phyloP scores from a whole-genome alignment of 2,888 invertebrate genomes.

The Gymnocheta viridis region DNA sequence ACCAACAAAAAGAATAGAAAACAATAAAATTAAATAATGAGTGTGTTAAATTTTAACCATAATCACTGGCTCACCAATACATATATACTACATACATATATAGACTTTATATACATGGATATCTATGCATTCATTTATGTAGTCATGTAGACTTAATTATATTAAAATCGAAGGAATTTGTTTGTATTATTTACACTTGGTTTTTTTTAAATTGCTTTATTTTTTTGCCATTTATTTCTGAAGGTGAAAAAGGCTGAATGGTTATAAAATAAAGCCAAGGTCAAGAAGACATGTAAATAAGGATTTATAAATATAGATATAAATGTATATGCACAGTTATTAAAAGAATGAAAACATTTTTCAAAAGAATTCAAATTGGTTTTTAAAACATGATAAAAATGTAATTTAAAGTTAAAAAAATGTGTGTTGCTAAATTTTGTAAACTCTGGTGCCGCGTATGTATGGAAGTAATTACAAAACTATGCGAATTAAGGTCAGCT shows the following conservation, averaged over 20 bases:
- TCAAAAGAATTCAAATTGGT: too few relatives aligned
- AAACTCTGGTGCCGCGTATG: too few relatives aligned
- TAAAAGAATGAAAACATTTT: conserved; percentile 21
- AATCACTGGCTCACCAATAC: background rate
- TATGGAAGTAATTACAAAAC: too few relatives aligned
- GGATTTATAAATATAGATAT: conserved; percentile 40
- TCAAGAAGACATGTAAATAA: conserved; percentile 63
- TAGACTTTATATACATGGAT: background rate
- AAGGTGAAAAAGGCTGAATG: conserved; percentile 65
- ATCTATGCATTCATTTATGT: background rate
- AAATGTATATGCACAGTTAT: conserved; percentile 15
- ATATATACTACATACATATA: background rate
- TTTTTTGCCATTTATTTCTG: conserved; percentile 18
- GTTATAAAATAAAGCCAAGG: conserved; percentile 66
- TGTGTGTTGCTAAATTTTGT: too few relatives aligned
- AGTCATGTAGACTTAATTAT: conserved; percentile 18
- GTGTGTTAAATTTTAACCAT: conserved; percentile 9
- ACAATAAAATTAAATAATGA: conserved; percentile 15
- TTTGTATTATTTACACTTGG: conserved; percentile 45
- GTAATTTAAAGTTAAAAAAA: too few relatives aligned
- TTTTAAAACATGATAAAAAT: too few relatives aligned
- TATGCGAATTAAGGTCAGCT: too few relatives aligned
- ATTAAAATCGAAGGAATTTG: conserved; percentile 50
- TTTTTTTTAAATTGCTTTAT: conserved; percentile 17
- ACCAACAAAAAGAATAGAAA: background rate